Conservation (phyloP, 1,140 invertebrate species). For the Pantala flavescens region DNA sequence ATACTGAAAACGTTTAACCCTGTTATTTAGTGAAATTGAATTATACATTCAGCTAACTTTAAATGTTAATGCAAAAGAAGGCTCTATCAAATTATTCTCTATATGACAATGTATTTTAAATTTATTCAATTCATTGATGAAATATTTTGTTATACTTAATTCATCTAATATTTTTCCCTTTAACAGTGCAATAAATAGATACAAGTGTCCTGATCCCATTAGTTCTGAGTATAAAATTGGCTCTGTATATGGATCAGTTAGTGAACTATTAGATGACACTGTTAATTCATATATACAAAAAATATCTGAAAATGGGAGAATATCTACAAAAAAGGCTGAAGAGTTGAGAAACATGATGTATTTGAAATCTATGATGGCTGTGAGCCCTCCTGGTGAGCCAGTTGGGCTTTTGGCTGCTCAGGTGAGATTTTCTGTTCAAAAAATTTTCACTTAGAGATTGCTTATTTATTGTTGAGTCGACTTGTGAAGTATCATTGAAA, state of each 20-base stretch:
- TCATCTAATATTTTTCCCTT: background rate
- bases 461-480: background rate
- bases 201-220: slow-evolving; percentile 56
- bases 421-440: slow-evolving; percentile 28
- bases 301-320: slow-evolving; percentile 24
- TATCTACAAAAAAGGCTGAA: slow-evolving; percentile 36
- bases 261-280: slow-evolving; percentile 62
- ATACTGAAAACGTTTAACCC: too few relatives aligned
- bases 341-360: slow-evolving; percentile 60
- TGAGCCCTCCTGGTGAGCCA: slow-evolving; percentile 84
- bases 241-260: slow-evolving; percentile 65
- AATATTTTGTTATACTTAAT: too few relatives aligned
- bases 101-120: too few relatives aligned
- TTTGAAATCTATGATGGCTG: slow-evolving; percentile 61
- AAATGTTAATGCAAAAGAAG: too few relatives aligned
- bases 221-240: slow-evolving; percentile 56
- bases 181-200: background rate
- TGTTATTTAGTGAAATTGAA: too few relatives aligned
- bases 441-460: slow-evolving; percentile 14
- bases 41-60: too few relatives aligned
- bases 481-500: too few relatives aligned
- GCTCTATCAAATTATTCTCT: too few relatives aligned
- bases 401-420: slow-evolving; percentile 91
- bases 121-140: too few relatives aligned
- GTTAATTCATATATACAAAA: slow-evolving; percentile 52